Base-by-base conservation (phyloP, 2,113 vertebrate species). In the Oreochromis aureus region DNA sequence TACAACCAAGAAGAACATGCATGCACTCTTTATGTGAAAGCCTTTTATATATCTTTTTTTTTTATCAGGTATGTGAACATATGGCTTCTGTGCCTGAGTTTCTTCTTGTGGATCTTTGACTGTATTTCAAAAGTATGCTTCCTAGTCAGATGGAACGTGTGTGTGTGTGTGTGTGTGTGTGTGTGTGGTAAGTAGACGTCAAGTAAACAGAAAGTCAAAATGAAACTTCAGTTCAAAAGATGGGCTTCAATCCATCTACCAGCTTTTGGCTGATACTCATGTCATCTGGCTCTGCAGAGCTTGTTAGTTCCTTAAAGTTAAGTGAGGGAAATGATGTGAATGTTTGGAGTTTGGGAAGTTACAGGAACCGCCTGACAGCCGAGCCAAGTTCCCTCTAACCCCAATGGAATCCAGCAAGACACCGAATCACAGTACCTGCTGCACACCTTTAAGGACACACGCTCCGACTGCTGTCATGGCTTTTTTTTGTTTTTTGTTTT, bases 341-440 rank as follows among this genome's bases (percentile, higher is more conserved):
- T 53, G 30, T 54, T 69, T 58, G 46, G 10, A 78, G 34, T 41
- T 80, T 66, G 12, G 19, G 18, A 71, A 66, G 36, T 82, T 82
- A 36, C 39, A 51, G 85, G 15, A 36, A 58, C 51, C n/a, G 22
- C 24, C 19, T 56, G 41, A 53, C 36, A 73, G 81, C 55, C 16
- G 34, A 61, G 19, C 79, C 54, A n/a, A 12, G 9, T 73, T 59
- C 32, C 82, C 16, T 55, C 34, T 18, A 3, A 92, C 59, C 18
- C 9, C 11, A 13, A 2, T 46, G 32, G 76, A 5, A 82, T 53
- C 27, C 27, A 54, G 90, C 56, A 46, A 80, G 93, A 94, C 92
- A 94, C 92, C 89, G 91, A 94, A 10, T 94, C 4, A 32, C 59
- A 71, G 89, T 94, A 96, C 96, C 96, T 96, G 95, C 97, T 97